Conservation (phyloP, 2,113 vertebrate species). For the Corythornis vintsioides region DNA sequence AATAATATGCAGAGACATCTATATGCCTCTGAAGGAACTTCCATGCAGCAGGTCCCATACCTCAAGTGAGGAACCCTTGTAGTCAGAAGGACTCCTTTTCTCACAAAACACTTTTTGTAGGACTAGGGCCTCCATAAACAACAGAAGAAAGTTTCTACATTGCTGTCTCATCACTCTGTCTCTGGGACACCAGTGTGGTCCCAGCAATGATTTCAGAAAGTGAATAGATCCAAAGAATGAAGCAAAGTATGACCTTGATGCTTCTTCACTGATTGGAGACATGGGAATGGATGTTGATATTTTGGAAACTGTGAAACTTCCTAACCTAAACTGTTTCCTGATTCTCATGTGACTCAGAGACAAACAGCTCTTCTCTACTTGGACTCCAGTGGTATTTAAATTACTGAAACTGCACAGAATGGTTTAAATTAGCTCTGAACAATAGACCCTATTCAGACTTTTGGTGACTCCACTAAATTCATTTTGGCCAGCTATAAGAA, state of each 20-base stretch:
- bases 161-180: background rate
- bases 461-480: conserved; percentile 20
- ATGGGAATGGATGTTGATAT: background rate
- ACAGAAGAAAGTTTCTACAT: background rate
- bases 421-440: conserved; percentile 62
- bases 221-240: conserved; percentile 6
- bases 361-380: background rate
- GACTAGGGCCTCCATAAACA: background rate
- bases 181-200: background rate
- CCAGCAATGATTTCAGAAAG: background rate
- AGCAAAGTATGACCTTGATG: background rate
- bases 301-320: conserved; percentile 17
- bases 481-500: background rate
- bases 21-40: background rate
- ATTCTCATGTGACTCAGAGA: background rate
- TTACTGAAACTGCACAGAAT: conserved; percentile 16
- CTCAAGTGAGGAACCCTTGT: background rate
- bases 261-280: background rate
- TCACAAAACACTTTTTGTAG: background rate
- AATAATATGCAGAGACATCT: background rate
- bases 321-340: background rate
- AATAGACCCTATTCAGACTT: conserved; percentile 37
- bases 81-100: background rate
- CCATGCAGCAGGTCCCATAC: background rate
- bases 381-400: conserved; percentile 4